Percentiles rank a stretch among this genome's conserved stretches.
Evolutionary conservation across 2,888 invertebrate genomes (phyloP).

Genomic region (Zhuqinia jingwanae): DNA sequence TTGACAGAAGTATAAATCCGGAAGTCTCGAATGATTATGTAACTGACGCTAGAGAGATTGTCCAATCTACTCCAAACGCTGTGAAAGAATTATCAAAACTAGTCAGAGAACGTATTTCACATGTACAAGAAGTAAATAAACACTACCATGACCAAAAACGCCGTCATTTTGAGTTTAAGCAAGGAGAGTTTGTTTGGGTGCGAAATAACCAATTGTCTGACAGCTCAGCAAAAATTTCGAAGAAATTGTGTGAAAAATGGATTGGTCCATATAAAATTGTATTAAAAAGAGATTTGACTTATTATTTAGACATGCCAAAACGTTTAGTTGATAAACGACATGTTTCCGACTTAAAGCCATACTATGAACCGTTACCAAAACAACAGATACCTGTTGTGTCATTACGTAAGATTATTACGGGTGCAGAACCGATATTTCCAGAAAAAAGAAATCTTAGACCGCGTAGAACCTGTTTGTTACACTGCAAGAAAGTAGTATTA

Average conservation of each 20-base stretch:
- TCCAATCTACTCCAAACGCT: neutral
- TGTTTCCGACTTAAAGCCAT: conserved; percentile 42
- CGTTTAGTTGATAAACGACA: conserved; percentile 1
- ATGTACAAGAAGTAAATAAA: conserved; percentile 33
- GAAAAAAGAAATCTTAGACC: neutral
- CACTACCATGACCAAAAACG: conserved; percentile 7
- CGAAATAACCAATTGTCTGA: conserved; percentile 52
- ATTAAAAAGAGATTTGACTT: neutral
- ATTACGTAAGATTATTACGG: neutral
- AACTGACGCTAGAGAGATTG: neutral
- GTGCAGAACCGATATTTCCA: neutral
- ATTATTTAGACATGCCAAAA: conserved; percentile 8
- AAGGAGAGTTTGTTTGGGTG: conserved; percentile 42
- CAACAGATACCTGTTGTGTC: neutral
- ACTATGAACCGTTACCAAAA: neutral
- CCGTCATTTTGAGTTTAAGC: conserved; percentile 39
- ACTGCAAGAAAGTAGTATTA: no score
- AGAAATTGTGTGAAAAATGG: conserved; percentile 50
- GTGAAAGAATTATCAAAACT: conserved; percentile 14
- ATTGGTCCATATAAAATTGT: conserved; percentile 45
- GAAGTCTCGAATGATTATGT: conserved; percentile 4
- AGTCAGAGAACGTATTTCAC: conserved; percentile 30
- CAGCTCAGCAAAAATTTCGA: neutral
- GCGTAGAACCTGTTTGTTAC: no score
- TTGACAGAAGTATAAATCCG: conserved; percentile 33